phyloP scores from a whole-genome alignment of 2,797 vertebrate species.

The Esox lucius region DNA sequence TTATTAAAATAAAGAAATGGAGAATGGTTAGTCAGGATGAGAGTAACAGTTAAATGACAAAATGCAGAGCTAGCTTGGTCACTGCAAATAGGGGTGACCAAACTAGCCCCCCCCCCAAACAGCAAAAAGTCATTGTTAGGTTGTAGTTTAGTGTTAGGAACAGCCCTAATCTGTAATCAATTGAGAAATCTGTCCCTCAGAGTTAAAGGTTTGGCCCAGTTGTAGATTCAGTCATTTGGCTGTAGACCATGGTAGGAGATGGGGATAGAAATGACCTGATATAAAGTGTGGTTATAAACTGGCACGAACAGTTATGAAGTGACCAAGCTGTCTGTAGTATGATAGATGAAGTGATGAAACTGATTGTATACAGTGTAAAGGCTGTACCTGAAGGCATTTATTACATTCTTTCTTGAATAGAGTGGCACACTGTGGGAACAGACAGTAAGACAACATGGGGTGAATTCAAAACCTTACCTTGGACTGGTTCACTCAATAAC shows the following conservation, averaged over 20 bases:
- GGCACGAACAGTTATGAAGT: constrained; percentile 13
- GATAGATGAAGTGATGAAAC: constrained; percentile 72
- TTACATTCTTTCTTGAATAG: constrained; percentile 89
- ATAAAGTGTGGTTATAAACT: background rate
- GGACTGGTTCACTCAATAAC: background rate
- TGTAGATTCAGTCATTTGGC: background rate
- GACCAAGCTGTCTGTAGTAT: constrained; percentile 32
- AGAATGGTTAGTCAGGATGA: constrained; percentile 44
- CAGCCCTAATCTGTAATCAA: too few species aligned
- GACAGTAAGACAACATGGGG: constrained; percentile 72
- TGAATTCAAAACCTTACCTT: constrained; percentile 49
- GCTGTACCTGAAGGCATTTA: constrained; percentile 86
- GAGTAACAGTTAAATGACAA: constrained; percentile 33
- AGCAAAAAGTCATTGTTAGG: too few species aligned
- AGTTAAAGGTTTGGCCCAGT: background rate
- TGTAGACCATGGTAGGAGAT: background rate
- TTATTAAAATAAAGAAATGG: constrained; percentile 13
- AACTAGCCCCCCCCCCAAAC: background rate
- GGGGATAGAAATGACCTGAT: background rate
- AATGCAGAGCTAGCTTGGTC: constrained; percentile 24
- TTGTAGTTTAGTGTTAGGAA: background rate
- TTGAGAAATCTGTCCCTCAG: too few species aligned
- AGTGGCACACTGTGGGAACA: constrained; percentile 82
- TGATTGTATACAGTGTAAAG: constrained; percentile 75
- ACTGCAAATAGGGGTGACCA: constrained; percentile 23